A percentile compares a stretch with the other conserved stretches of the same genome.
phyloP scores from a whole-genome alignment of 1,140 invertebrate genomes.

The Hydropsyche tenuis region DNA sequence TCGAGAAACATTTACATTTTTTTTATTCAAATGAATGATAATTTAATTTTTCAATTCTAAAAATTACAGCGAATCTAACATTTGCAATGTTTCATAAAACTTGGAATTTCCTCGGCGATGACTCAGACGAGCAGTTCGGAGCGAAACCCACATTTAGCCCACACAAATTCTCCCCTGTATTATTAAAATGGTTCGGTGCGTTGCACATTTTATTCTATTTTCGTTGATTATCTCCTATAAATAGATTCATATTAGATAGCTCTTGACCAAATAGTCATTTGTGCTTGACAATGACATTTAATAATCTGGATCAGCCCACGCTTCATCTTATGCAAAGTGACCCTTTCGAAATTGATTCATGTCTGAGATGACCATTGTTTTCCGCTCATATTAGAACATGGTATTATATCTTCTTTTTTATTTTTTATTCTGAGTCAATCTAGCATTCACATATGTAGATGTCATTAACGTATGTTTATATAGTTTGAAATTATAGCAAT shows the following conservation, averaged over 20 bases:
- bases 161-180: background rate
- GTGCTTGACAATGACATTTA: conserved; percentile 20
- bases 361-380: background rate
- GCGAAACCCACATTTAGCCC: background rate
- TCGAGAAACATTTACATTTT: no score
- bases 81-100: no score
- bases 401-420: no score
- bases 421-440: no score
- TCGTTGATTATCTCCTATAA: background rate
- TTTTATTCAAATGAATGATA: no score
- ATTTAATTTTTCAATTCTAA: background rate
- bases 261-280: background rate
- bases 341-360: conserved; percentile 1
- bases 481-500: no score
- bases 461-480: no score
- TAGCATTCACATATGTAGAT: no score
- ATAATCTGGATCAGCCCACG: conserved; percentile 15
- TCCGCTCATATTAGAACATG: no score
- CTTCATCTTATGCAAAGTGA: background rate
- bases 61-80: background rate
- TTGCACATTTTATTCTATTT: conserved; percentile 13
- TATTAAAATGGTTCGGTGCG: no score
- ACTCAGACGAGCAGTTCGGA: background rate
- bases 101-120: no score
- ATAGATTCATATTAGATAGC: background rate